phyloP scores from a whole-genome alignment of 2,888 invertebrate species.

The Glyphotaelius pellucidus region DNA sequence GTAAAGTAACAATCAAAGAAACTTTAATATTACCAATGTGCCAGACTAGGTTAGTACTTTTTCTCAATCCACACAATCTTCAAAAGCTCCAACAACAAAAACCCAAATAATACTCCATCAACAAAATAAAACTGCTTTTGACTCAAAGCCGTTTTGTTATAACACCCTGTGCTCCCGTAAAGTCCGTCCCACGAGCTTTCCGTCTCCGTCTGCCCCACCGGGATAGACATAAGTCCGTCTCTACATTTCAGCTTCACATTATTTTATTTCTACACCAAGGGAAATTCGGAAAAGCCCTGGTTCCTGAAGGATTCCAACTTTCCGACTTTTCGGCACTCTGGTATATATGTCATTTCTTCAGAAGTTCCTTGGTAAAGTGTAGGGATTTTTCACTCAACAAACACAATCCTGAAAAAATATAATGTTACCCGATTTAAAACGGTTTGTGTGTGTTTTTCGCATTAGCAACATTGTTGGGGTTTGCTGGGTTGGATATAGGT shows the following conservation, averaged over 20 bases:
- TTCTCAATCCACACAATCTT: no score
- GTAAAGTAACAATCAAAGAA: no score
- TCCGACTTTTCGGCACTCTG: neutral
- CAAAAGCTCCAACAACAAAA: no score
- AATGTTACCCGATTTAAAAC: neutral
- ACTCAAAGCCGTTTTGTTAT: neutral
- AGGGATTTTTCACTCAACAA: neutral
- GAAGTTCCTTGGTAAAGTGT: neutral
- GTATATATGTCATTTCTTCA: neutral
- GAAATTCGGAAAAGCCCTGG: neutral
- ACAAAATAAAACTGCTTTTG: neutral
- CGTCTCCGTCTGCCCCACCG: neutral
- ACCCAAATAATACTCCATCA: neutral
- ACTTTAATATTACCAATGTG: no score
- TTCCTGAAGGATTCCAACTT: neutral
- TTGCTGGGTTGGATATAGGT: neutral
- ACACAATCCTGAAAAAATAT: neutral
- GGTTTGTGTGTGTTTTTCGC: neutral
- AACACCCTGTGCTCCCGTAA: neutral
- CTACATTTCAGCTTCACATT: conserved; percentile 5
- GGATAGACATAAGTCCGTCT: neutral
- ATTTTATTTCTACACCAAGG: conserved; percentile 20
- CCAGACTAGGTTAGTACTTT: no score
- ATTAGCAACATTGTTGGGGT: neutral
- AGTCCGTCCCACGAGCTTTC: neutral